phyloP scores from a whole-genome alignment of 2,888 invertebrate species.

The Quadroppia sp. region DNA sequence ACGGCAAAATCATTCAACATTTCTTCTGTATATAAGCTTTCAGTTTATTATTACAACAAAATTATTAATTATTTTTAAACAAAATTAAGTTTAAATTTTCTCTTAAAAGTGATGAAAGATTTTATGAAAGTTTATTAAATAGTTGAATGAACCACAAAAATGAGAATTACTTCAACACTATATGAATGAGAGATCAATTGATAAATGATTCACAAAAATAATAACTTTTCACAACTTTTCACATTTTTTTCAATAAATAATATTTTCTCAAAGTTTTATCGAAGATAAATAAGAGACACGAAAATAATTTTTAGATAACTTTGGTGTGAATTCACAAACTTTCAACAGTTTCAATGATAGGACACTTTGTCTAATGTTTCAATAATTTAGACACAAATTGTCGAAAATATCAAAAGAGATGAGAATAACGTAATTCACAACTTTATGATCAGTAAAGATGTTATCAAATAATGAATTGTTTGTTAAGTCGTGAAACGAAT shows the following conservation, averaged over 20 bases:
- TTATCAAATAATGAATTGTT: no score
- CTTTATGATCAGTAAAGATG: no score
- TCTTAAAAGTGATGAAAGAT: background rate
- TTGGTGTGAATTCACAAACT: no score
- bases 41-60: background rate
- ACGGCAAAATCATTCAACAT: background rate
- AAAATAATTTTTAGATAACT: no score
- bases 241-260: background rate
- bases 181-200: constrained; percentile 1
- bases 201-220: background rate
- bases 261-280: constrained; percentile 1
- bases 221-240: background rate
- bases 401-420: no score
- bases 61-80: background rate
- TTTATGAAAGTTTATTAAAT: background rate
- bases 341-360: no score
- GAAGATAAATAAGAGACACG: no score
- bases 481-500: no score
- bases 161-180: background rate
- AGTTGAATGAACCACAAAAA: background rate
- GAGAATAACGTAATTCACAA: no score
- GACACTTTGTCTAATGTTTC: no score
- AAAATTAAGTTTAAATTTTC: background rate
- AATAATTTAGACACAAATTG: no score
- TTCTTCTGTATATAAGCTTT: background rate